Percentiles rank a stretch among this genome's conserved stretches.
Conservation (phyloP, 2,797 vertebrate genomes). For the Rhadinocentrus ornatus region DNA sequence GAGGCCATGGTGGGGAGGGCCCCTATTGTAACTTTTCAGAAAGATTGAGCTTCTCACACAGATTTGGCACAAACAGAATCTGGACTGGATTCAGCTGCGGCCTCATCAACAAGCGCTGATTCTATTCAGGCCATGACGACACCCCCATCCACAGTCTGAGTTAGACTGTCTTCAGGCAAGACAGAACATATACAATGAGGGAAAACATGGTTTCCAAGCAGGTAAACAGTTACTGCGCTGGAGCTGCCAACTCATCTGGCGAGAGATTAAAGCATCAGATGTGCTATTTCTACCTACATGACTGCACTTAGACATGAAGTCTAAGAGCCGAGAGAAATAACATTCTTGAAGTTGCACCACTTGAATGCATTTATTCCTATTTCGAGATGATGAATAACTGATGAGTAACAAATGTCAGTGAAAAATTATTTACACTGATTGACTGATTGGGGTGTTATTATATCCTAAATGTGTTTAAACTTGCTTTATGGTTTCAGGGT, state of each 20-base stretch:
- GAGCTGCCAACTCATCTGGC: slow-evolving; percentile 52
- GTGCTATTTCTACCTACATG: slow-evolving; percentile 17
- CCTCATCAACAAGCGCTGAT: slow-evolving; percentile 8
- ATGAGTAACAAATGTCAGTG: not conserved
- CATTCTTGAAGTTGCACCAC: not conserved
- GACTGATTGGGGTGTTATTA: not conserved
- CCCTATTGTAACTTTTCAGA: slow-evolving; percentile 47
- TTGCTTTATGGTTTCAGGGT: slow-evolving; percentile 31
- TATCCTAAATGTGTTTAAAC: slow-evolving; percentile 38
- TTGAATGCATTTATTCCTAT: not conserved
- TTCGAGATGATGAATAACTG: slow-evolving; percentile 1
- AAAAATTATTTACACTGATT: not conserved
- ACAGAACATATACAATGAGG: slow-evolving; percentile 49
- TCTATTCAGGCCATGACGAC: slow-evolving; percentile 36
- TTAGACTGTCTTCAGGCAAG: slow-evolving; percentile 48
- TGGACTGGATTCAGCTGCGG: slow-evolving; percentile 29
- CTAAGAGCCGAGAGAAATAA: not conserved
- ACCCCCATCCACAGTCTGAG: slow-evolving; percentile 18
- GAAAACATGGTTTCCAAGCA: slow-evolving; percentile 71
- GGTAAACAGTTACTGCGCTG: slow-evolving; percentile 59
- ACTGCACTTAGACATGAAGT: slow-evolving; percentile 6
- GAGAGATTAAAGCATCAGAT: slow-evolving; percentile 21
- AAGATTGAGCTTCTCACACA: slow-evolving; percentile 28
- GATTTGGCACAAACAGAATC: slow-evolving; percentile 38
- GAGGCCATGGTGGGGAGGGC: slow-evolving; percentile 36